Evolutionary conservation across 2,113 vertebrate genomes (phyloP).

Genomic region (Calypte anna): DNA sequence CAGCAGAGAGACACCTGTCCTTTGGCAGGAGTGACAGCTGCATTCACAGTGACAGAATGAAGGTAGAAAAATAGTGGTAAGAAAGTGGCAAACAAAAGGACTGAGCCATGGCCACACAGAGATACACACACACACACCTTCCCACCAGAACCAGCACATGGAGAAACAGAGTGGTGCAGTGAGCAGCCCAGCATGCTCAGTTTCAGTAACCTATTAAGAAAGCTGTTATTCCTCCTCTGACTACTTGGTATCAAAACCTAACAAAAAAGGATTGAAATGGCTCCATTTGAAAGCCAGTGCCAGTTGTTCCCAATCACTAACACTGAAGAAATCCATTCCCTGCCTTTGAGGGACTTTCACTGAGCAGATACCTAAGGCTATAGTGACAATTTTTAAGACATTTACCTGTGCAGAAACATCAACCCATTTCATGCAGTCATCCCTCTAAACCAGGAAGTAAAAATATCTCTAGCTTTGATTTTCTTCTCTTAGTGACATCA

Average conservation of each 20-base stretch:
- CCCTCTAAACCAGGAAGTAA: slow-evolving; percentile 21
- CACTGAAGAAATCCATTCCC: background rate
- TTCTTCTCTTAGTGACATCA: slow-evolving; percentile 24
- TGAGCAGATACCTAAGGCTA: background rate
- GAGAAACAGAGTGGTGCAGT: background rate
- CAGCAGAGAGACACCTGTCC: background rate
- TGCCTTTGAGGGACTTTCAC: background rate
- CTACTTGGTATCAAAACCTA: background rate
- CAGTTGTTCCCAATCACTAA: rapidly evolving
- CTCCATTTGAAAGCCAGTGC: background rate
- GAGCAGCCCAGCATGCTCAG: background rate
- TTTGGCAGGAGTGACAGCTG: background rate
- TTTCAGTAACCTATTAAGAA: background rate
- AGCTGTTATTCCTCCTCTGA: background rate
- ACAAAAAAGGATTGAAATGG: background rate
- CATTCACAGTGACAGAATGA: background rate
- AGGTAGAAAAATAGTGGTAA: background rate
- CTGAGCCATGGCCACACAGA: background rate
- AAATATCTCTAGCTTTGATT: background rate
- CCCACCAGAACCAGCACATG: rapidly evolving
- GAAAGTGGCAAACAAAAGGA: background rate
- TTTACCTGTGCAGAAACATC: background rate
- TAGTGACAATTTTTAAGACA: background rate
- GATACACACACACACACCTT: rapidly evolving
- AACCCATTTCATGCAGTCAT: background rate